These are phyloP conservation scores for Danionella dracula DNA, from an alignment of 2,797 vertebrate genomes.

Conservation along the genomic window DNA sequence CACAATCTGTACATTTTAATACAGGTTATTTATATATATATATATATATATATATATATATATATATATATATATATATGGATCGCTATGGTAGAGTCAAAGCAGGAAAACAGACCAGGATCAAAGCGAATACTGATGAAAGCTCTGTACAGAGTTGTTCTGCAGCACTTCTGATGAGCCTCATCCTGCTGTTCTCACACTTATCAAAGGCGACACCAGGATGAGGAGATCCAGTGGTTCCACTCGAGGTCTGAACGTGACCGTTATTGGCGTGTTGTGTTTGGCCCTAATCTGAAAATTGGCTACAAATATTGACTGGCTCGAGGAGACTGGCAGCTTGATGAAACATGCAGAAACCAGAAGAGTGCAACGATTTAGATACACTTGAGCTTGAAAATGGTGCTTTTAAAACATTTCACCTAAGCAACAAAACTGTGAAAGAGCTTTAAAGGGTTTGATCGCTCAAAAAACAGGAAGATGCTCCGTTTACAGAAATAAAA, in stretches of 20 bases:
- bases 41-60: too few species aligned
- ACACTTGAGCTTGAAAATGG: background rate
- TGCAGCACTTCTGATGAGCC: conserved; percentile 42
- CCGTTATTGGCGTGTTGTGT: conserved; percentile 13
- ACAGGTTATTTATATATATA: too few species aligned
- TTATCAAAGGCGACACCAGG: conserved; percentile 29
- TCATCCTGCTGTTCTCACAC: conserved; percentile 27
- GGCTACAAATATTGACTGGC: conserved; percentile 18
- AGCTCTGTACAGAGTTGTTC: conserved; percentile 80
- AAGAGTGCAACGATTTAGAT: conserved; percentile 7
- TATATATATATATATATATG: too few species aligned
- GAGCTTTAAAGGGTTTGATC: background rate
- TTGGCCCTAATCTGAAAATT: conserved; percentile 26
- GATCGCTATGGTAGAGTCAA: conserved; percentile 85
- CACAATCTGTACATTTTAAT: conserved; percentile 99
- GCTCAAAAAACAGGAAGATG: background rate
- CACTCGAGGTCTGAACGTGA: background rate
- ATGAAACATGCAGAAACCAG: conserved; percentile 8
- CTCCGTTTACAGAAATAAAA: background rate
- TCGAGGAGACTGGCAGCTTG: conserved; percentile 17
- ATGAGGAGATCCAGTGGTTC: conserved; percentile 13
- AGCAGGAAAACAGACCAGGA: conserved; percentile 66
- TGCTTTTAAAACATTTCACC: background rate
- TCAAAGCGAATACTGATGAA: conserved; percentile 83
- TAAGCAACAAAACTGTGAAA: conserved; percentile 5